Base-by-base conservation (phyloP, 2,113 vertebrate species). In the Tetrax tetrax region DNA sequence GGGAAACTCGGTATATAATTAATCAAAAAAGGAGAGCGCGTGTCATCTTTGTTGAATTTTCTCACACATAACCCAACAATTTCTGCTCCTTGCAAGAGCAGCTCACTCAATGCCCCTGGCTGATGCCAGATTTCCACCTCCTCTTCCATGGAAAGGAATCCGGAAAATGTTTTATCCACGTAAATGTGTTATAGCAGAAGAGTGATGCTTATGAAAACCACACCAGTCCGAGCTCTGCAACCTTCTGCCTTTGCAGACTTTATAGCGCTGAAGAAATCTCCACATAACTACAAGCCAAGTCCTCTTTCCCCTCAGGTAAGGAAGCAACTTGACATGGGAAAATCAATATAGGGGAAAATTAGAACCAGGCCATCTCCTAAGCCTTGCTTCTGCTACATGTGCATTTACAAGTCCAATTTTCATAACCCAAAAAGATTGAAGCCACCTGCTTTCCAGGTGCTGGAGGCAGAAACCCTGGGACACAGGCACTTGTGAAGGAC, bases 311-410 rank as follows among this genome's bases (percentile, higher is more conserved):
- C 28, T 48, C 38, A 57, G 45, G 54, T 74, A 59, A 70, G 64
- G 65, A 22, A 87, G 69, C 50, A 76, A 38, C 85, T 27, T 54
- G 43, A 77, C 72, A 23, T 27, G 37, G 47, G 21, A 83, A 60
- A 91, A 89, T 38, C 72, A 91, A 33, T 59, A 86, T 47, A 12
- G 35, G 53, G 29, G 28, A 61, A 69, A 93, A 95, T 92, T 35
- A 77, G 89, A 93, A 87, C 31, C 91, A 93, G 72, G 63, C 57
- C 31, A 48, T 22, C 27, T 37, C 15, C 48, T 54, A 23, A 63
- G 48, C 53, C 37, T 66, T 8, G 7, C 80, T 93, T 65, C 84
- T 78, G 76, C 84, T 71, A 27, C 54, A 29, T 1, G 31, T 35
- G n/a, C 63, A 41, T 70, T 83, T 91, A 63, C 41, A 89, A 80